Conservation (phyloP, 2,113 vertebrate genomes). For the Hippocampus comes region DNA sequence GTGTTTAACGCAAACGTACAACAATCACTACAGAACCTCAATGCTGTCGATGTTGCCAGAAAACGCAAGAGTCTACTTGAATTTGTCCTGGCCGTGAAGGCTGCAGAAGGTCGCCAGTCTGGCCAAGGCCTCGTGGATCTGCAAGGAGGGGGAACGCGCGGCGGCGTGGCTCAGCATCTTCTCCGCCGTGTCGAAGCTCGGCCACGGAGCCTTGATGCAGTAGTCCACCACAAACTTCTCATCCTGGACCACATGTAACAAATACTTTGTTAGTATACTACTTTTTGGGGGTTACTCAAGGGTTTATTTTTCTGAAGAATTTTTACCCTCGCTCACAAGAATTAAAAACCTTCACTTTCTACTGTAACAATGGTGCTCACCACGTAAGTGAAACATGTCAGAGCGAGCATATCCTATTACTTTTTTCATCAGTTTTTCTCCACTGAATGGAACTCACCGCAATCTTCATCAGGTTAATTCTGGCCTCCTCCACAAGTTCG, state of each 20-base stretch:
- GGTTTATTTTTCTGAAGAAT: background rate
- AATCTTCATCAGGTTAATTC: slow-evolving; percentile 86
- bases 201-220: slow-evolving; percentile 88
- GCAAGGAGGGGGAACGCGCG: slow-evolving; percentile 56
- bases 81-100: slow-evolving; percentile 82
- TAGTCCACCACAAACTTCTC: slow-evolving; percentile 88
- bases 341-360: background rate
- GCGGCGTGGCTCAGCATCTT: slow-evolving; percentile 88
- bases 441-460: slow-evolving; percentile 66
- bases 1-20: background rate
- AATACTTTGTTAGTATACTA: too few species aligned
- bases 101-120: slow-evolving; percentile 89
- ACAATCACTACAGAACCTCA: background rate
- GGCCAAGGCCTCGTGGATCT: slow-evolving; percentile 83
- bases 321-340: background rate
- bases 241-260: slow-evolving; percentile 70
- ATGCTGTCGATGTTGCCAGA: background rate
- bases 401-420: background rate
- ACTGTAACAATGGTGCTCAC: background rate
- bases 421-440: background rate
- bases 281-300: background rate
- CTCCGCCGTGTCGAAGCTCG: slow-evolving; percentile 83
- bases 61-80: slow-evolving; percentile 76
- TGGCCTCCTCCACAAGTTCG: slow-evolving; percentile 83
- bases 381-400: background rate